Evolutionary conservation across 1,140 invertebrate species (phyloP).

Genomic region (Pseudomyrmex sp.): DNA sequence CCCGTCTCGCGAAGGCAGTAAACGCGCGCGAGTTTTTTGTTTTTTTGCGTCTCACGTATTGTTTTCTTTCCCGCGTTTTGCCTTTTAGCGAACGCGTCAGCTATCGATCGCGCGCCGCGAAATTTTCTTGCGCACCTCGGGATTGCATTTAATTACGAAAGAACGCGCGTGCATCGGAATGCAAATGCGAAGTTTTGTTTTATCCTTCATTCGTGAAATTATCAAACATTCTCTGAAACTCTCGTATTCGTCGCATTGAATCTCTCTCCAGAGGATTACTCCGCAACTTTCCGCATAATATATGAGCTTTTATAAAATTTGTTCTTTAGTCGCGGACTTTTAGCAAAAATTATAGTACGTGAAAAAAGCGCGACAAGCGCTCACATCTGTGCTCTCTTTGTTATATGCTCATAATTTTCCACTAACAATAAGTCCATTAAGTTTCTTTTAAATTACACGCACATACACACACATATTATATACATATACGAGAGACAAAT

Average conservation of each 20-base stretch:
- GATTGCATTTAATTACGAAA: conserved; percentile 41
- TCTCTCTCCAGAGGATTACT: not conserved
- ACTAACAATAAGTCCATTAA: too few relatives aligned
- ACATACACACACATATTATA: not conserved
- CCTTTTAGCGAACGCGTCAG: not conserved
- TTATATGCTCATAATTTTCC: not conserved
- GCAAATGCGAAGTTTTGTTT: not conserved
- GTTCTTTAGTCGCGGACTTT: not conserved
- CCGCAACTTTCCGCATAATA: conserved; percentile 21
- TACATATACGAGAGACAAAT: not conserved
- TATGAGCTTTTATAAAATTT: not conserved
- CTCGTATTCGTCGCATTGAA: conserved; percentile 21
- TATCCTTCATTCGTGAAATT: conserved; percentile 23
- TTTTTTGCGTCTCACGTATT: not conserved
- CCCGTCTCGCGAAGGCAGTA: not conserved
- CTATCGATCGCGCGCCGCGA: not conserved
- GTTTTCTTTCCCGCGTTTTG: not conserved
- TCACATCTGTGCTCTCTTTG: not conserved
- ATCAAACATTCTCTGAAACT: conserved; percentile 20
- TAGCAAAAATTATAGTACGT: not conserved
- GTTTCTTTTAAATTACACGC: not conserved
- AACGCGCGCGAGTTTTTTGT: not conserved
- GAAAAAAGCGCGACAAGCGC: not conserved
- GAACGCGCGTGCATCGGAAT: conserved; percentile 11
- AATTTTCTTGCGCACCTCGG: not conserved